These are phyloP conservation scores for Spodoptera frugiperda DNA, from an alignment of 1,140 invertebrate species.

Conservation along the genomic window DNA sequence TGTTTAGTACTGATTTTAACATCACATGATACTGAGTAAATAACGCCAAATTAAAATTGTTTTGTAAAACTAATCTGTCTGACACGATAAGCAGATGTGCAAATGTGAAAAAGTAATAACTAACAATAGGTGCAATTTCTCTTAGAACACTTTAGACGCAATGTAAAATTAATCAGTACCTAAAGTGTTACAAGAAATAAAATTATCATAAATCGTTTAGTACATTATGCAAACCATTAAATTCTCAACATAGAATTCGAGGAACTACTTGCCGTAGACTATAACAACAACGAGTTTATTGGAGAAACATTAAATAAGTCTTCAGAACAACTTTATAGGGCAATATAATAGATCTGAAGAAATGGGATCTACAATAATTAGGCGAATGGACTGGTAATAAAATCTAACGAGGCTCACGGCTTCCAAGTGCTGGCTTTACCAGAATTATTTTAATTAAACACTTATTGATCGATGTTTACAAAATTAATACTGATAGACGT, in stretches of 20 bases:
- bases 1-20: neutral
- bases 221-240: slow-evolving; percentile 19
- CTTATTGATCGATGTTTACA: slow-evolving; percentile 15
- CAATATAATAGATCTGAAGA: slow-evolving; percentile 36
- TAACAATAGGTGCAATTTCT: neutral
- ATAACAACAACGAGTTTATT: slow-evolving; percentile 27
- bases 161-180: neutral
- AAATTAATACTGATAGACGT: neutral
- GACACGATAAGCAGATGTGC: neutral
- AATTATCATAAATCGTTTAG: neutral
- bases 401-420: slow-evolving; percentile 11
- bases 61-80: neutral
- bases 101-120: neutral
- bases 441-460: slow-evolving; percentile 5
- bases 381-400: slow-evolving; percentile 27
- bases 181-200: neutral
- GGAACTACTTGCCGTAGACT: slow-evolving; percentile 2
- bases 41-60: neutral
- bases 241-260: slow-evolving; percentile 24
- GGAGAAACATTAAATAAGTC: slow-evolving; percentile 30
- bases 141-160: neutral
- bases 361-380: slow-evolving; percentile 30
- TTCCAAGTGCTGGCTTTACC: neutral
- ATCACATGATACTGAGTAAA: slow-evolving; percentile 16
- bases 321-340: slow-evolving; percentile 22